Base-by-base conservation (phyloP, 2,113 vertebrate species). In the Scomber scombrus region DNA sequence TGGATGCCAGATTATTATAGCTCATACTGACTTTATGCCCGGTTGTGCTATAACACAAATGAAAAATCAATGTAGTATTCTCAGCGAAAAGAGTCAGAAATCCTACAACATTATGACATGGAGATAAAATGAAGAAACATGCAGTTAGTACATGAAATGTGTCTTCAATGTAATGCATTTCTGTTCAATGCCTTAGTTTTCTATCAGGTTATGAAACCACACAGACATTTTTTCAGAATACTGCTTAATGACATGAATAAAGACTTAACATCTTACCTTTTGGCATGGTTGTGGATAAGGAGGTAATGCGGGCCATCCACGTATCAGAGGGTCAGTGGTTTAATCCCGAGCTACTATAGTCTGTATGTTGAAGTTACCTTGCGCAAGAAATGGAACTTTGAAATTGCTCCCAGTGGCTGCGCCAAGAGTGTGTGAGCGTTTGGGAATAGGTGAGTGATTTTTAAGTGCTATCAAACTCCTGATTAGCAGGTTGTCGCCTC, bases 131-230 rank as follows among this genome's bases (percentile, higher is more conserved):
- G 46, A 21, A 19, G 0, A 82, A 82, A 79, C 63, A 84, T 82
- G 54, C 52, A 74, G 23, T 58, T 23, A 52, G 3, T 54, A 71
- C 70, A 85, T 64, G 52, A 72, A 57, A 71, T 65, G 18, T 65
- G 52, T 84, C 21, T 79, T 71, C n/a, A 61, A 66, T 76, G 29
- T 80, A 60, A 66, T 85, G 78, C 75, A 87, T 83, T 83, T 82
- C 84, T 82, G 78, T 82, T 40, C 0, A 13, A 88, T 84, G 88
- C 85, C 86, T 90, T 88, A 75, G 74, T 79, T 86, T 84, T 68
- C 0, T 60, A 69, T 67, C 50, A 47, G 45, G 26, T 65, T 63
- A 31, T 80, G 57, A 76, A 81, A 79, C 80, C 71, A 76, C 23
- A 47, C 15, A 46, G 34, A 56, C 54, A 26, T 71, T 46, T 52